These are phyloP conservation scores for Numenius phaeopus DNA, from an alignment of 2,797 vertebrate genomes.

Conservation along the genomic window DNA sequence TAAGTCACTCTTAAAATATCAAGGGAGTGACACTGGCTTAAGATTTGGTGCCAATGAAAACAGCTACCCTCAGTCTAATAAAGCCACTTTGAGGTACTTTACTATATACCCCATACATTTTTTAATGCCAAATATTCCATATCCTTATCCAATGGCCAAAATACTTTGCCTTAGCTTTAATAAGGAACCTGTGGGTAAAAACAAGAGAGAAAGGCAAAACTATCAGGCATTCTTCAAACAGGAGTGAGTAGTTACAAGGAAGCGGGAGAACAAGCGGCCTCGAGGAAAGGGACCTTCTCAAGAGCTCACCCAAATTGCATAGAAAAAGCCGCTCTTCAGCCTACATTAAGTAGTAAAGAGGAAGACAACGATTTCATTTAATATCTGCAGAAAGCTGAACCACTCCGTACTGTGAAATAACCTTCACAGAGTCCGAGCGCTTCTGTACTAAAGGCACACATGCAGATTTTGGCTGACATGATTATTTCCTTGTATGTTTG, in stretches of 20 bases:
- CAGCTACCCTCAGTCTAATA: background rate
- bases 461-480: background rate
- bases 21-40: background rate
- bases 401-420: background rate
- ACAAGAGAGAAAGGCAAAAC: background rate
- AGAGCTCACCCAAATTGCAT: background rate
- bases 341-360: background rate
- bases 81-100: background rate
- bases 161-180: constrained; percentile 20
- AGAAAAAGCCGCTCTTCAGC: background rate
- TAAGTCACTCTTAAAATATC: background rate
- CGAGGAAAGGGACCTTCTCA: background rate
- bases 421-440: background rate
- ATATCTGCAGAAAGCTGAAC: background rate
- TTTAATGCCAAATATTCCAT: background rate
- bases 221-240: background rate
- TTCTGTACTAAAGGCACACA: background rate
- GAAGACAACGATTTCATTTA: background rate
- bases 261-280: background rate
- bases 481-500: background rate
- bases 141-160: constrained; percentile 18
- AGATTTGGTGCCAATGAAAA: background rate
- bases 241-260: background rate
- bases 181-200: background rate
- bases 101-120: background rate